Conservation (phyloP, 2,113 vertebrate genomes). For the Aplodontia rufa region DNA sequence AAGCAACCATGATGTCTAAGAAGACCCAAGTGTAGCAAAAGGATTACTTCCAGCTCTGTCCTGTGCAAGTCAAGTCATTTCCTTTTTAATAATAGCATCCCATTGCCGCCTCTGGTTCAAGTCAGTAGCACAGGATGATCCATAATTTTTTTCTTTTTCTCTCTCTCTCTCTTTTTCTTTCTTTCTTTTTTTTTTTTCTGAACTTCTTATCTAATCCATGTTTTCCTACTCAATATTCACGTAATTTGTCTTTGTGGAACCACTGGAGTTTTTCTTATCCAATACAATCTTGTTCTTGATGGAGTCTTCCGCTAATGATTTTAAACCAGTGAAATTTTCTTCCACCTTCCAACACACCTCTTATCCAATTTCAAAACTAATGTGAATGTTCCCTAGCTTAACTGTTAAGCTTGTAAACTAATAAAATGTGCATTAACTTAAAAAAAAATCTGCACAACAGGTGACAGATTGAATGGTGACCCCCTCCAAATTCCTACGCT, state of each 20-base stretch:
- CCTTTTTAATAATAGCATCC: constrained; percentile 53
- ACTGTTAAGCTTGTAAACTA: neutral
- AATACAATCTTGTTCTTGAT: constrained; percentile 53
- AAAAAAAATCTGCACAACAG: neutral
- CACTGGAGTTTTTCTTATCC: constrained; percentile 29
- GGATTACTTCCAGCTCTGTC: constrained; percentile 48
- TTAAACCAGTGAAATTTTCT: constrained; percentile 53
- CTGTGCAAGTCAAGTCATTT: constrained; percentile 31
- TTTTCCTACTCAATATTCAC: constrained; percentile 38
- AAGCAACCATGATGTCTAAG: constrained; percentile 41
- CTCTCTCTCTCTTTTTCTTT: too few species aligned
- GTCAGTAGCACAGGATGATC: constrained; percentile 41
- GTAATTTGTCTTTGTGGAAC: neutral
- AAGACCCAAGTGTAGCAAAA: constrained; percentile 61
- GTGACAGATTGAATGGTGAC: neutral
- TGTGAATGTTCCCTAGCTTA: neutral
- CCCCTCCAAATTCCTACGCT: neutral
- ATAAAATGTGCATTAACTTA: neutral
- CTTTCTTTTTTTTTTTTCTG: neutral
- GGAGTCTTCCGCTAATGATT: constrained; percentile 46
- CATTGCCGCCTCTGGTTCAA: constrained; percentile 35
- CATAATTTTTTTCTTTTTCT: neutral
- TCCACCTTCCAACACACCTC: constrained; percentile 11
- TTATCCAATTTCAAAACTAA: constrained; percentile 36
- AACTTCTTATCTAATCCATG: constrained; percentile 44